These are phyloP conservation scores for Hirtodrosophila cameraria DNA, from an alignment of 2,888 invertebrate genomes.

Conservation along the genomic window DNA sequence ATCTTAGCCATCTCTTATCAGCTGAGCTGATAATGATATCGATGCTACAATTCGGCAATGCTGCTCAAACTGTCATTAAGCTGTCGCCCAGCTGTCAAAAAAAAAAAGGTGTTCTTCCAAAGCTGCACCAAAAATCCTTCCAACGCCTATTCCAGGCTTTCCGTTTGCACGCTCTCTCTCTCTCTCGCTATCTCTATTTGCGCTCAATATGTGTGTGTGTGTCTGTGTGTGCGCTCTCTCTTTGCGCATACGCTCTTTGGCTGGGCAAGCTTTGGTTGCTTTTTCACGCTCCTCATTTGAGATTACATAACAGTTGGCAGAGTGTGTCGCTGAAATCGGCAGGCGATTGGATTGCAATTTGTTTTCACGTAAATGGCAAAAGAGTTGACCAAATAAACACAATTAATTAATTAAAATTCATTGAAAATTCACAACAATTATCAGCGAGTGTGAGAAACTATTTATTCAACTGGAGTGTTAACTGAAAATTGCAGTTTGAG, in stretches of 20 bases:
- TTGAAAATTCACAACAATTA: constrained; percentile 27
- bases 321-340: constrained; percentile 67
- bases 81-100: constrained; percentile 73
- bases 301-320: constrained; percentile 82
- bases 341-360: constrained; percentile 56
- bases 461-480: not conserved
- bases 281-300: constrained; percentile 62
- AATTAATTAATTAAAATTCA: constrained; percentile 45
- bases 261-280: constrained; percentile 54
- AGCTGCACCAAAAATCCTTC: constrained; percentile 47
- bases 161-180: not conserved
- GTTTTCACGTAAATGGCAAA: constrained; percentile 60
- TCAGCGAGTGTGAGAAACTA: constrained; percentile 7
- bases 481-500: constrained; percentile 3
- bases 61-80: constrained; percentile 42
- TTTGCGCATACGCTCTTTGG: constrained; percentile 54
- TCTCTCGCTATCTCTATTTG: constrained; percentile 8
- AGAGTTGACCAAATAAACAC: constrained; percentile 34
- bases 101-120: constrained; percentile 40
- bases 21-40: not conserved
- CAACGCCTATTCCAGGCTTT: constrained; percentile 46
- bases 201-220: not conserved
- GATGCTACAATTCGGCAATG: constrained; percentile 13
- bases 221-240: constrained; percentile 12
- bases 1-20: too few relatives aligned